phyloP scores from a whole-genome alignment of 1,140 invertebrate genomes.

The Sarcophaga bullata region DNA sequence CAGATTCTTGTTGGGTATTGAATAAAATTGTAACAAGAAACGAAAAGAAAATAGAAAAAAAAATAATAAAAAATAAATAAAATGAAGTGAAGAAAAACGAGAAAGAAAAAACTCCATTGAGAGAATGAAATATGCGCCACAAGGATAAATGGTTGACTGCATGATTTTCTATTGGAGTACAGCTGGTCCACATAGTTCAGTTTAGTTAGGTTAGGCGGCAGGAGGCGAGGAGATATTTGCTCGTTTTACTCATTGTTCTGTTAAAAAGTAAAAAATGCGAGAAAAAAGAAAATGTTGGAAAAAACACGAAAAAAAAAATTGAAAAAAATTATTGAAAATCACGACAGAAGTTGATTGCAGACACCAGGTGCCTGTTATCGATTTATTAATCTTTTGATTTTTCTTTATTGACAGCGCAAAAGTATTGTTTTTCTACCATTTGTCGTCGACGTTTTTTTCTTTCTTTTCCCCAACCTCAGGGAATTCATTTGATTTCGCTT shows the following conservation, averaged over 20 bases:
- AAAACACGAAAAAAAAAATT: neutral
- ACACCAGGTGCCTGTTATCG: slow-evolving; percentile 16
- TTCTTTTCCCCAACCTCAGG: neutral
- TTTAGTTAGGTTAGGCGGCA: too few relatives aligned
- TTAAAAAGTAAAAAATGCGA: too few relatives aligned
- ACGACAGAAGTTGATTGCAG: slow-evolving; percentile 25
- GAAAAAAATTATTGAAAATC: neutral
- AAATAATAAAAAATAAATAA: too few relatives aligned
- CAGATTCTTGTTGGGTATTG: too few relatives aligned
- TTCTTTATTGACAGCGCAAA: slow-evolving; percentile 17
- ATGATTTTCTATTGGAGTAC: neutral
- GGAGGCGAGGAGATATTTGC: too few relatives aligned
- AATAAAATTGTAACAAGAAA: too few relatives aligned
- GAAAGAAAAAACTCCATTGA: too few relatives aligned
- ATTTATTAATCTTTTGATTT: slow-evolving; percentile 27
- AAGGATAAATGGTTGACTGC: neutral
- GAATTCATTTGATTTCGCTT: neutral
- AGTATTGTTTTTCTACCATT: neutral
- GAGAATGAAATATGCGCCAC: too few relatives aligned
- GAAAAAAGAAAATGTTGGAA: too few relatives aligned
- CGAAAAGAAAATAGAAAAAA: too few relatives aligned
- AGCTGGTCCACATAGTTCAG: slow-evolving; percentile 1
- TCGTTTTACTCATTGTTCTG: too few relatives aligned
- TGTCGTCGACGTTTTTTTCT: neutral
- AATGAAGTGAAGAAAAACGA: too few relatives aligned